phyloP scores from a whole-genome alignment of 2,888 invertebrate species.

The Pristionchus mayeri region DNA sequence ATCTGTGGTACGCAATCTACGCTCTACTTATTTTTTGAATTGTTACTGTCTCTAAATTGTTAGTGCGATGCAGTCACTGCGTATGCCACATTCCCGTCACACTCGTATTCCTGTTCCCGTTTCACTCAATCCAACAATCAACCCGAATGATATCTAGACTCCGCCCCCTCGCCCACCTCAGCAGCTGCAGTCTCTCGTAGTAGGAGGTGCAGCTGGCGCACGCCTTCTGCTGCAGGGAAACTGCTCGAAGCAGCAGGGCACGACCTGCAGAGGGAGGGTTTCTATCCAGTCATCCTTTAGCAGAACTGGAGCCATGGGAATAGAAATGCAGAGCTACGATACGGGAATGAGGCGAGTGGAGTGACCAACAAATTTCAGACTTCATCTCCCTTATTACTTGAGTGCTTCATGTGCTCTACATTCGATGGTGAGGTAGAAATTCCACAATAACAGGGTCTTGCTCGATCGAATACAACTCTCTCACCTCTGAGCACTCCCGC shows the following conservation, averaged over 20 bases:
- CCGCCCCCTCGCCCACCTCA: slow-evolving; percentile 11
- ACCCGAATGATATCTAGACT: too few species aligned
- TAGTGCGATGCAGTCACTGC: background rate
- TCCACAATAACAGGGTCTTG: background rate
- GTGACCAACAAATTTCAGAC: too few species aligned
- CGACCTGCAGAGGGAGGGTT: background rate
- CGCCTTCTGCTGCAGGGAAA: slow-evolving; percentile 42
- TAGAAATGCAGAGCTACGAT: too few species aligned
- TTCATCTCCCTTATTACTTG: too few species aligned
- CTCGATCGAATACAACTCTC: background rate
- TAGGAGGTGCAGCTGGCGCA: background rate
- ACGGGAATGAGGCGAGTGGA: too few species aligned
- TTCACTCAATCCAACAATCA: background rate
- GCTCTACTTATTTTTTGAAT: too few species aligned
- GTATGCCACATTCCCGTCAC: too few species aligned
- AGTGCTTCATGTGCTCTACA: background rate
- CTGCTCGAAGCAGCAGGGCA: background rate
- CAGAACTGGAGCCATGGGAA: too few species aligned
- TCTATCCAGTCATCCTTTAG: too few species aligned
- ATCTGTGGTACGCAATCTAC: too few species aligned
- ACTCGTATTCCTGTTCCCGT: too few species aligned
- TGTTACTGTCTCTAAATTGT: too few species aligned
- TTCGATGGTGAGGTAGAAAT: background rate
- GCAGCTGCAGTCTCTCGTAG: slow-evolving; percentile 13
- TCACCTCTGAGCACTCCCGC: slow-evolving; percentile 21